phyloP scores from a whole-genome alignment of 2,797 vertebrate genomes.

The Lerista edwardsae region DNA sequence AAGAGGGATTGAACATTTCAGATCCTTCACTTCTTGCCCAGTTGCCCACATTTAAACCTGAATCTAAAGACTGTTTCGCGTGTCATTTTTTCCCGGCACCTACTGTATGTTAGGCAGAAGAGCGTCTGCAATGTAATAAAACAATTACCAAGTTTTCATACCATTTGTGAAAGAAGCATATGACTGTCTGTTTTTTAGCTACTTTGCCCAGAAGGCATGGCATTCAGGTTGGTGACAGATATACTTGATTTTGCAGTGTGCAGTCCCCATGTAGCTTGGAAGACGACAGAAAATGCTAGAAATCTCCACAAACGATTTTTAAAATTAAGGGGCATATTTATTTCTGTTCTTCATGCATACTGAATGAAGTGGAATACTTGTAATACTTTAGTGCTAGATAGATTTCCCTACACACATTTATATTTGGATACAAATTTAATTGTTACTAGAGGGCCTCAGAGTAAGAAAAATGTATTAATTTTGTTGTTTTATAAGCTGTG shows the following conservation, averaged over 20 bases:
- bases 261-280: accelerated
- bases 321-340: background rate
- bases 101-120: background rate
- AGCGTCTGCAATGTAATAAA: background rate
- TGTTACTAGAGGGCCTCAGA: background rate
- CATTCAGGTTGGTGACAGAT: slow-evolving; percentile 36
- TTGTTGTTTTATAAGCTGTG: slow-evolving; percentile 41
- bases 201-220: background rate
- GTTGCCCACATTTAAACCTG: too few species aligned
- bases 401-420: background rate
- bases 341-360: slow-evolving; percentile 10
- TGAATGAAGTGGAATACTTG: background rate
- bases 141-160: background rate
- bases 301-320: background rate
- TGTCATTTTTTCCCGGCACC: background rate
- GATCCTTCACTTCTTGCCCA: background rate
- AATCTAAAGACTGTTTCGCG: background rate
- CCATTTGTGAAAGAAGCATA: background rate
- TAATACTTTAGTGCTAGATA: background rate
- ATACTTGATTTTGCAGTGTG: accelerated
- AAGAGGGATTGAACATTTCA: background rate
- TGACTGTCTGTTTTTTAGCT: accelerated
- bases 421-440: slow-evolving; percentile 18
- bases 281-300: background rate
- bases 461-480: slow-evolving; percentile 25